phyloP scores from a whole-genome alignment of 2,888 invertebrate genomes.

The Brassicogethes aeneus region DNA sequence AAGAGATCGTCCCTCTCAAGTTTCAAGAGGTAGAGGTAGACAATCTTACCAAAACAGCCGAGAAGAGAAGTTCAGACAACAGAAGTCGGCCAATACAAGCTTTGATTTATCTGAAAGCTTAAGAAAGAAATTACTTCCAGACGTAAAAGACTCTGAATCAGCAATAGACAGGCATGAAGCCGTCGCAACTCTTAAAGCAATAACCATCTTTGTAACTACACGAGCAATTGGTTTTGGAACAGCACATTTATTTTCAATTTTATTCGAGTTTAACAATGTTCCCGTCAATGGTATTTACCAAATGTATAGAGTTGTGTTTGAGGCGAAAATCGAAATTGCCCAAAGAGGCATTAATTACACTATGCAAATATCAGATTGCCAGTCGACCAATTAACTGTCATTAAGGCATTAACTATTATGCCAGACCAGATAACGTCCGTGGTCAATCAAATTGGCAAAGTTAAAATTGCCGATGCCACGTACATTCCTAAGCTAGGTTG shows the following conservation, averaged over 20 bases:
- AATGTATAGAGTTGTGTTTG: background rate
- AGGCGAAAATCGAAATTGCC: background rate
- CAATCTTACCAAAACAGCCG: background rate
- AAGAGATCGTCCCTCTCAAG: too few relatives aligned
- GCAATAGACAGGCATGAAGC: background rate
- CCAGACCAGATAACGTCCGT: conserved; percentile 1
- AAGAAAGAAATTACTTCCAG: background rate
- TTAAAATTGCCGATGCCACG: background rate
- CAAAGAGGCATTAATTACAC: background rate
- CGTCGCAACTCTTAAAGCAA: background rate
- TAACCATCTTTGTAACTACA: background rate
- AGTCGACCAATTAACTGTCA: background rate
- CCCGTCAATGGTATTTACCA: background rate
- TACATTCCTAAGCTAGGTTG: background rate
- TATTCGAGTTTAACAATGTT: conserved; percentile 1
- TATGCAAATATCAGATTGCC: background rate
- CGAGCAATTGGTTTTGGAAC: background rate
- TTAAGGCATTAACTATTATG: background rate
- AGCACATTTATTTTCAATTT: background rate
- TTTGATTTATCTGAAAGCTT: background rate
- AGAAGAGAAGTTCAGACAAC: background rate
- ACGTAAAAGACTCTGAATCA: background rate
- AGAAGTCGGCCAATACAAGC: background rate
- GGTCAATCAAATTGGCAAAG: background rate
- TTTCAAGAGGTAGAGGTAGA: too few relatives aligned